Evolutionary conservation across 2,797 vertebrate genomes (phyloP).

Genomic region (Pseudopleuronectes americanus): DNA sequence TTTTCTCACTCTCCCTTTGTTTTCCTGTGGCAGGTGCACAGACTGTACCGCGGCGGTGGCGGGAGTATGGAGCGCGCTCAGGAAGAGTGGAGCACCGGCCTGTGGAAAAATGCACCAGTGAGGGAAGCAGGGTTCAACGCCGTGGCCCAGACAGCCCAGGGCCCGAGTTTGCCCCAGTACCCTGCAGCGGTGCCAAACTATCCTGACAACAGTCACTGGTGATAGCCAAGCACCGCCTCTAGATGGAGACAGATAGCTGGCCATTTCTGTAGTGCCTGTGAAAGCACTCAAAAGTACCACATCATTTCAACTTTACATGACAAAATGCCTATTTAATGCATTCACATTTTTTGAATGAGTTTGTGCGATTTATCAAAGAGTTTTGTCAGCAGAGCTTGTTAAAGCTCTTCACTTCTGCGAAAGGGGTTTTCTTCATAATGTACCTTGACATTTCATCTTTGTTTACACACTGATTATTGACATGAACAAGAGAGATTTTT

Average conservation of each 20-base stretch:
- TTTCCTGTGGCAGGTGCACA: slow-evolving; percentile 85
- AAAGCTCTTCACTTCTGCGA: slow-evolving; percentile 8
- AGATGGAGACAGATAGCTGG: slow-evolving; percentile 66
- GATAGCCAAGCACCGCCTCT: slow-evolving; percentile 52
- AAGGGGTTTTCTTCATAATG: slow-evolving; percentile 12
- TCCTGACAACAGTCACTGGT: slow-evolving; percentile 88
- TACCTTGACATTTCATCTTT: slow-evolving; percentile 62
- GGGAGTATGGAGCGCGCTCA: slow-evolving; percentile 94
- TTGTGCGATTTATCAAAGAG: slow-evolving; percentile 24
- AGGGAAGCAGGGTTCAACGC: slow-evolving; percentile 89
- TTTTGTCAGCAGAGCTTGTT: slow-evolving; percentile 23
- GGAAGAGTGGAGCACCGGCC: slow-evolving; percentile 91
- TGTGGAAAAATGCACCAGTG: slow-evolving; percentile 88
- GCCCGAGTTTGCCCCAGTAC: slow-evolving; percentile 90
- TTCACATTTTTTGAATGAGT: slow-evolving; percentile 34
- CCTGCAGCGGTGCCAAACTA: slow-evolving; percentile 92
- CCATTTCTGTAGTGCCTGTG: slow-evolving; percentile 21
- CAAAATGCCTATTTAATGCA: slow-evolving; percentile 5
- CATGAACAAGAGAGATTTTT: slow-evolving; percentile 1
- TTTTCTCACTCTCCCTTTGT: not conserved
- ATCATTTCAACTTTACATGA: slow-evolving; percentile 32
- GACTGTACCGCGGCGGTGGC: slow-evolving; percentile 90
- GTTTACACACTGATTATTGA: slow-evolving; percentile 59
- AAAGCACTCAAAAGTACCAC: slow-evolving; percentile 19
- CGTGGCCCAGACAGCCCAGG: slow-evolving; percentile 82